phyloP scores from a whole-genome alignment of 2,797 vertebrate species.

The Clarias platycephalus region DNA sequence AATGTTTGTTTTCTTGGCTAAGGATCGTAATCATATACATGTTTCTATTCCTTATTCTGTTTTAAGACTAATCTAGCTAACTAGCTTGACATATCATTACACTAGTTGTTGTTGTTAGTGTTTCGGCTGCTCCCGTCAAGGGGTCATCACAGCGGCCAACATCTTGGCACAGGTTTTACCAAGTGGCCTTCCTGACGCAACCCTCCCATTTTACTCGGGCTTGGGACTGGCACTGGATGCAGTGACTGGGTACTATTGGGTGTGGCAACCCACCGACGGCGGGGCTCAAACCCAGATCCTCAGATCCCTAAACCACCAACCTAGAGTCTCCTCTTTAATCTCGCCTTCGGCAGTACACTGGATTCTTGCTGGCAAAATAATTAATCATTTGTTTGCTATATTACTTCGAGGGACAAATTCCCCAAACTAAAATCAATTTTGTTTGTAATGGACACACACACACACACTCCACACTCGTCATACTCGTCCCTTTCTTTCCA shows the following conservation, averaged over 20 bases:
- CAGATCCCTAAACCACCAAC: too few relatives aligned
- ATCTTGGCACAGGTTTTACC: too few relatives aligned
- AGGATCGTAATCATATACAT: not conserved
- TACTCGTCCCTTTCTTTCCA: not conserved
- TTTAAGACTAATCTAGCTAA: not conserved
- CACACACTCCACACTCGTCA: not conserved
- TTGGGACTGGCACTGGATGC: too few relatives aligned
- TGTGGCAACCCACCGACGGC: too few relatives aligned
- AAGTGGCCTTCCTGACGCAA: too few relatives aligned
- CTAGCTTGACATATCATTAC: too few relatives aligned
- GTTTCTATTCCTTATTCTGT: not conserved
- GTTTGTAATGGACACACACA: not conserved
- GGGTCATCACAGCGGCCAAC: too few relatives aligned
- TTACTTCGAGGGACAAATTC: not conserved
- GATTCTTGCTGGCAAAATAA: not conserved
- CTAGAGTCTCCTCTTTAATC: not conserved
- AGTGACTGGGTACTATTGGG: too few relatives aligned
- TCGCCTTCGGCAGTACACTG: not conserved
- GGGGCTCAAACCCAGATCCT: too few relatives aligned
- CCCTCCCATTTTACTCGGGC: too few relatives aligned
- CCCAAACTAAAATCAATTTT: not conserved
- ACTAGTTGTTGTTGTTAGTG: too few relatives aligned
- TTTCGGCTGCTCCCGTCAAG: too few relatives aligned
- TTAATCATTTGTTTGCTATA: not conserved
- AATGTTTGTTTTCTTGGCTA: not conserved